Evolutionary conservation across 2,888 invertebrate genomes (phyloP).

Genomic region (Caenorhabditis zanzibari): DNA sequence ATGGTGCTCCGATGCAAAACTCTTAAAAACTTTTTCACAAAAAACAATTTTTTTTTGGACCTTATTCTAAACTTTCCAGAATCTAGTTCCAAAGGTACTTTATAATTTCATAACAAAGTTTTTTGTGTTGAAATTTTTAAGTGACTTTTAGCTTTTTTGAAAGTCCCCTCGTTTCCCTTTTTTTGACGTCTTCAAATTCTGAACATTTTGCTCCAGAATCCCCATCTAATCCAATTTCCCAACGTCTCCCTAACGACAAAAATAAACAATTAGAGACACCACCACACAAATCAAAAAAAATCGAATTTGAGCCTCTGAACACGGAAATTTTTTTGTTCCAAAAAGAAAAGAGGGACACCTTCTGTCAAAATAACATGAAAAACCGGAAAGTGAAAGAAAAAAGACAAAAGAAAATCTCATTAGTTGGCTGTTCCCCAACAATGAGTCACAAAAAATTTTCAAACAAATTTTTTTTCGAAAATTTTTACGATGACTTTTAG

Average conservation of each 20-base stretch:
- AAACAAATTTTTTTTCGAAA: slow-evolving; percentile 21
- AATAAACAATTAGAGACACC: slow-evolving; percentile 22
- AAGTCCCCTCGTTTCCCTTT: no score
- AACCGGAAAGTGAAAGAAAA: background rate
- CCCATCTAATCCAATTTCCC: background rate
- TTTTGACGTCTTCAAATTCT: background rate
- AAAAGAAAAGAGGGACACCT: background rate
- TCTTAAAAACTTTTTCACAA: no score
- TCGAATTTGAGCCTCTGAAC: slow-evolving; percentile 8
- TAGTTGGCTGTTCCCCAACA: slow-evolving; percentile 9
- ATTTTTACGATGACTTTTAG: slow-evolving; percentile 11
- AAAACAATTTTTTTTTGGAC: no score
- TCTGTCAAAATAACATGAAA: background rate
- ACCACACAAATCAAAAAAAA: slow-evolving; percentile 10
- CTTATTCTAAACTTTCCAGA: no score
- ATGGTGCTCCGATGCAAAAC: background rate
- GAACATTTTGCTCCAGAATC: background rate
- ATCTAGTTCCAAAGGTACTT: no score
- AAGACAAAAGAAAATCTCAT: slow-evolving; percentile 2
- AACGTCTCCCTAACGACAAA: background rate
- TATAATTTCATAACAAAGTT: no score
- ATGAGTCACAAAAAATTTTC: background rate
- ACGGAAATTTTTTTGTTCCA: background rate
- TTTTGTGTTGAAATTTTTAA: no score
- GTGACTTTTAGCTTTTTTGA: no score